Evolutionary conservation across 2,888 invertebrate species (phyloP), one percentile per base, ranked within the genome.

Genomic region (Dicroscelio sp.): DNA sequence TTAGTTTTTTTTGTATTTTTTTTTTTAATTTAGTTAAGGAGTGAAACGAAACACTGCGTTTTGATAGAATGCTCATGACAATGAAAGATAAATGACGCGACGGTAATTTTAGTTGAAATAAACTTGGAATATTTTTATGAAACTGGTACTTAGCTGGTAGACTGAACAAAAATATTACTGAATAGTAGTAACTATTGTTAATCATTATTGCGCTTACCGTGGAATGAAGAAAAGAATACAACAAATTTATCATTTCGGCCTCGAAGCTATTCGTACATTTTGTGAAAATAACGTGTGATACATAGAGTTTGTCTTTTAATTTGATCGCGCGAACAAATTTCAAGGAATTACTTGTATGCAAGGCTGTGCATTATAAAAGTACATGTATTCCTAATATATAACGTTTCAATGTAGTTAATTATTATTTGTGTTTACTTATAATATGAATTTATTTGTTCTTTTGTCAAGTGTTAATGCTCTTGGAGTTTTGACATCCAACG

Each of bases 141-240:
- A 92, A 90, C 92, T 92, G 92, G 92, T 92, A 92, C 82, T 90
- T 90, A 92, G 92, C 82, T 90, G 27, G 92, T 92, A 92, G 88
- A 90, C 87, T 90, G 88, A 92, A 76, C 71, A 90, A n/a, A n/a
- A 89, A 92, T 92, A 92, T 90, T 90, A 92, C 75, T 86, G 86
- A 88, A 86, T 84, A 88, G 92, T 92, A 92, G 86, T 90, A 90
- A 82, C 78, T 87, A 86, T 86, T 58, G 87, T 90, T 90, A 87
- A 76, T 88, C 83, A 89, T 92, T 82, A 89, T 83, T 89, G 86
- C 87, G 90, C 87, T 92, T 92, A 85, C 43, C 30, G 52, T 67
- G 60, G 58, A 80, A 65, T 31, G 33, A 38, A 83, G n/a, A n/a
- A n/a, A n/a, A n/a, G n/a, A 48, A 35, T 20, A 55, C 35, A 5